Percentiles rank a stretch among this genome's conserved stretches.
These are phyloP conservation scores for Calypte anna DNA, from an alignment of 2,113 vertebrate species.

Conservation along the genomic window DNA sequence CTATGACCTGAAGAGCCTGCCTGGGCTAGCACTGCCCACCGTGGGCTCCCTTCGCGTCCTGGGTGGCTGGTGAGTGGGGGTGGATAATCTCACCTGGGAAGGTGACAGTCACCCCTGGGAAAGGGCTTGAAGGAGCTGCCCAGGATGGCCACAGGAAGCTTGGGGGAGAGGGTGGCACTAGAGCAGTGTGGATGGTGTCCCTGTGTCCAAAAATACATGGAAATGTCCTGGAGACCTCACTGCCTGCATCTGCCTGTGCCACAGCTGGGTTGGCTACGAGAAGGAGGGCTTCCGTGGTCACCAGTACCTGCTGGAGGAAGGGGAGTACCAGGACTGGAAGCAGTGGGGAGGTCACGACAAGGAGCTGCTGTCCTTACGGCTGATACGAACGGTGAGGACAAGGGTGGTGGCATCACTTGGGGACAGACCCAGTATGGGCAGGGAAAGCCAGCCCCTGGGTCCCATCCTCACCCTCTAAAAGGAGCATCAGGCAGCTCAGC, in stretches of 20 bases:
- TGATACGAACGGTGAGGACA: conserved; percentile 88
- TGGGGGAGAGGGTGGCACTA: background rate
- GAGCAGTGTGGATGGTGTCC: fast-evolving
- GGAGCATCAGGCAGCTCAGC: fast-evolving
- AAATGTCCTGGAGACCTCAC: background rate
- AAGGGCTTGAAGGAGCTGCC: background rate
- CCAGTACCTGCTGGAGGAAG: conserved; percentile 97
- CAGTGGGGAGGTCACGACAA: conserved; percentile 88
- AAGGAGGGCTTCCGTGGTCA: conserved; percentile 93
- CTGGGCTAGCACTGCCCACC: conserved; percentile 73
- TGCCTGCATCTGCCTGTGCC: background rate
- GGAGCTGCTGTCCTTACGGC: conserved; percentile 84
- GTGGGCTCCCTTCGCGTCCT: conserved; percentile 85
- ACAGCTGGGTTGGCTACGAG: conserved; percentile 94
- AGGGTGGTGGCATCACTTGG: fast-evolving
- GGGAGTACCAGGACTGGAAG: conserved; percentile 91
- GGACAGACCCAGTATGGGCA: background rate
- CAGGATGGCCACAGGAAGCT: fast-evolving
- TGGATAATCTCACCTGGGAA: background rate
- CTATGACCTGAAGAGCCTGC: conserved; percentile 81
- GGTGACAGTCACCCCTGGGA: background rate
- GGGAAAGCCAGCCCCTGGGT: background rate
- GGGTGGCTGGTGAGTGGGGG: conserved; percentile 89
- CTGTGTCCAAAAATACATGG: fast-evolving
- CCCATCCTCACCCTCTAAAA: background rate